phyloP scores from a whole-genome alignment of 2,113 vertebrate genomes.

The Bubo blakistoni region DNA sequence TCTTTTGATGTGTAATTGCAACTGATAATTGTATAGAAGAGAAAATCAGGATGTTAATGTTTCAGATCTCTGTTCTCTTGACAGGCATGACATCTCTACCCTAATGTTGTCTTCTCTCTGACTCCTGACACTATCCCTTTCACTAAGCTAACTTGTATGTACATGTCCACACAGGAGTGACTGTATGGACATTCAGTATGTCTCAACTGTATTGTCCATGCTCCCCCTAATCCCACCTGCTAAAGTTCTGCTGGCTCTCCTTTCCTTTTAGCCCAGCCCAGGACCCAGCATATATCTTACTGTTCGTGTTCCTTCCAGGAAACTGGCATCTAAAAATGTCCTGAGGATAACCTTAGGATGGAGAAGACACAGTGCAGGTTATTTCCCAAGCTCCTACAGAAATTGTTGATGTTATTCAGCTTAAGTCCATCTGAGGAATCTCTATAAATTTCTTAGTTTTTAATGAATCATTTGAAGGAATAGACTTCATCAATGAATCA shows the following conservation, averaged over 20 bases:
- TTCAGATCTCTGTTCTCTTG: conserved; percentile 20
- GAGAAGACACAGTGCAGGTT: neutral
- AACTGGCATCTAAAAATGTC: neutral
- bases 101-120: neutral
- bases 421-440: neutral
- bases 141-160: neutral
- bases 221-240: neutral
- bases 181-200: neutral
- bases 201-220: neutral
- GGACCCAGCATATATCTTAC: neutral
- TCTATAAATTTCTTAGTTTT: neutral
- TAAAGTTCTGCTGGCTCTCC: neutral
- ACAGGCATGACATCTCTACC: neutral
- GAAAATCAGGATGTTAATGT: conserved; percentile 8
- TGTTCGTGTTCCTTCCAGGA: neutral
- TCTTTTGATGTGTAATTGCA: conserved; percentile 67
- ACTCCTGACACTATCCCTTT: neutral
- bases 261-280: neutral
- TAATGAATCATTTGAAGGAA: neutral
- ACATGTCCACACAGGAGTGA: neutral
- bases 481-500: neutral
- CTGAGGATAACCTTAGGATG: neutral
- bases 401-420: neutral
- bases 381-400: neutral
- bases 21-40: conserved; percentile 51